These are phyloP conservation scores for Slavum lentiscoides DNA, from an alignment of 2,888 invertebrate genomes.

Conservation along the genomic window DNA sequence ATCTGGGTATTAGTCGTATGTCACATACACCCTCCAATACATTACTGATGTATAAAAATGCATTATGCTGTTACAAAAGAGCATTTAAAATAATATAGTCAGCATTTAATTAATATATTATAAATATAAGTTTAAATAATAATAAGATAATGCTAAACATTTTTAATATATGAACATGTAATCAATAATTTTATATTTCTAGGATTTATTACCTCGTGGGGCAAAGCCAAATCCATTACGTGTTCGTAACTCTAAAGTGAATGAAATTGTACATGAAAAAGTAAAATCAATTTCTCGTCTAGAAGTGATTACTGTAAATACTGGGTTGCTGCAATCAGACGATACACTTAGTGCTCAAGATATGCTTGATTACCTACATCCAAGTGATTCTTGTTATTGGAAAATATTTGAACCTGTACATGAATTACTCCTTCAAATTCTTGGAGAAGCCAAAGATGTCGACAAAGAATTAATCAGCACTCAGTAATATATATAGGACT, in stretches of 20 bases:
- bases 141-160: too few relatives aligned
- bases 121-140: too few relatives aligned
- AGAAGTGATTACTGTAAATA: slow-evolving; percentile 61
- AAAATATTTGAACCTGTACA: slow-evolving; percentile 85
- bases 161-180: background rate
- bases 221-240: slow-evolving; percentile 81
- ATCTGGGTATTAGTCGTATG: too few relatives aligned
- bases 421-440: slow-evolving; percentile 76
- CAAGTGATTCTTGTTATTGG: slow-evolving; percentile 82
- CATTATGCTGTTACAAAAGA: too few relatives aligned
- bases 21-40: too few relatives aligned
- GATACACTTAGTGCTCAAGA: slow-evolving; percentile 85
- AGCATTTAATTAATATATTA: too few relatives aligned
- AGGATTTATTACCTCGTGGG: slow-evolving; percentile 87
- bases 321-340: slow-evolving; percentile 65
- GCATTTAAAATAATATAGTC: too few relatives aligned
- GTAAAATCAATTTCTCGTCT: slow-evolving; percentile 68
- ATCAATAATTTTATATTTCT: slow-evolving; percentile 58
- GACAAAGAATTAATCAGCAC: slow-evolving; percentile 76
- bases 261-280: slow-evolving; percentile 71
- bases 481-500: slow-evolving; percentile 62
- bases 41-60: too few relatives aligned
- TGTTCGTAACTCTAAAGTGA: slow-evolving; percentile 76
- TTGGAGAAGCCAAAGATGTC: slow-evolving; percentile 72
- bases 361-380: slow-evolving; percentile 88